Percentiles rank a stretch among this genome's conserved stretches.
These are phyloP conservation scores for Gracilinanus agilis DNA, from an alignment of 2,113 vertebrate species.

Conservation along the genomic window DNA sequence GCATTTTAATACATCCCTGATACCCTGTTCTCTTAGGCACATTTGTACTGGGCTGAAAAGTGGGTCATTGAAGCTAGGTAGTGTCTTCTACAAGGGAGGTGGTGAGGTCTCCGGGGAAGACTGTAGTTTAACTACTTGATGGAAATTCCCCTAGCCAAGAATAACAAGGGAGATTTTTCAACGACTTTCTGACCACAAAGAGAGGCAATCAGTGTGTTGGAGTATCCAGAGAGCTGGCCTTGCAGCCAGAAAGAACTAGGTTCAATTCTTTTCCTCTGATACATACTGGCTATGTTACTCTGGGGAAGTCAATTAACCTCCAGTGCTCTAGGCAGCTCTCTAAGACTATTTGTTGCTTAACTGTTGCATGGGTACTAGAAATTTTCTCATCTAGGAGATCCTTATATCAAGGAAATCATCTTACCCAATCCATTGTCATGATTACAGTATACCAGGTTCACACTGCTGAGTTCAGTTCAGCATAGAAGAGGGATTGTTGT, in stretches of 20 bases:
- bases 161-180: neutral
- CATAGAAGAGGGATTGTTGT: accelerated
- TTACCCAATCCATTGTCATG: neutral
- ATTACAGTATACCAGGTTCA: neutral
- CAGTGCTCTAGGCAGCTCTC: neutral
- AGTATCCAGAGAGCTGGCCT: neutral
- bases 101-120: neutral
- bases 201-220: neutral
- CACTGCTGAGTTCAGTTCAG: neutral
- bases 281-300: neutral
- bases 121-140: neutral
- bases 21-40: neutral
- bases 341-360: neutral
- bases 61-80: accelerated
- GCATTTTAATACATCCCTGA: slow-evolving; percentile 4
- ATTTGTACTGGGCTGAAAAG: neutral
- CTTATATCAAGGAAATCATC: neutral
- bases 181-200: neutral
- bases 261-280: neutral
- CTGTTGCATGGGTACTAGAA: neutral
- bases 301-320: neutral
- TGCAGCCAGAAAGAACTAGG: neutral
- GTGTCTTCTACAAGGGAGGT: neutral
- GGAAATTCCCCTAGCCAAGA: neutral
- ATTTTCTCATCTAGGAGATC: neutral